Conservation (phyloP, 37 sponge, comb jelly and placozoan species). For the Chondrosia reniformis region DNA sequence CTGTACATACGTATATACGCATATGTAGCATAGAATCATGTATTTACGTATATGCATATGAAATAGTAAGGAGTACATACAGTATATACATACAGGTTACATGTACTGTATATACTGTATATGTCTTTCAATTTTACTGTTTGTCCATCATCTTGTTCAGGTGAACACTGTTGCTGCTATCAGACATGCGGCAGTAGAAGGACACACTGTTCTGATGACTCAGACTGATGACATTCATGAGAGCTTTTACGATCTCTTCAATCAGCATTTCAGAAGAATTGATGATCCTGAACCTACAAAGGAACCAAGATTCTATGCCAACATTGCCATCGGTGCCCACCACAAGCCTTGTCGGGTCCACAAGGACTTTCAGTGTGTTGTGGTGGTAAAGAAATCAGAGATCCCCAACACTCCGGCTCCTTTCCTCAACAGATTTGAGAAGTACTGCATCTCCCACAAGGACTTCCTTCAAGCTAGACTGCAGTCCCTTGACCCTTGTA, state of each 20-base stretch:
- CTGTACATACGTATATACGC: too few relatives aligned
- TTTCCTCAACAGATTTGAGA: conserved; percentile 85
- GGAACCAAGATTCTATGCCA: conserved; percentile 61
- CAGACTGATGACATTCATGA: conserved; percentile 86
- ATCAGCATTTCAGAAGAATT: conserved; percentile 65
- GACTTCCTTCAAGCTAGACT: conserved; percentile 34
- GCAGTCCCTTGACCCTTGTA: conserved; percentile 57
- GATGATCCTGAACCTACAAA: conserved; percentile 44
- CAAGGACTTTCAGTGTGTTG: conserved; percentile 78
- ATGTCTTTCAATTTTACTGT: too few relatives aligned
- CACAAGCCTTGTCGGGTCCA: conserved; percentile 62
- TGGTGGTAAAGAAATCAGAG: conserved; percentile 67
- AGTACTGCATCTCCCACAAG: conserved; percentile 60
- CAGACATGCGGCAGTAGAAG: conserved; percentile 73
- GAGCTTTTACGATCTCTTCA: conserved; percentile 91
- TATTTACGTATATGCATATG: too few relatives aligned
- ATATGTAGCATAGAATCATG: too few relatives aligned
- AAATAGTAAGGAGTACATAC: too few relatives aligned
- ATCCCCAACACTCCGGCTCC: conserved; percentile 63
- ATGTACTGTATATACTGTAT: too few relatives aligned
- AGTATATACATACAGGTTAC: too few relatives aligned
- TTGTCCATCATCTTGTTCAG: too few relatives aligned
- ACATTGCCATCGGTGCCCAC: conserved; percentile 84
- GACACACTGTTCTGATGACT: conserved; percentile 78
- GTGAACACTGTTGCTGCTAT: conserved; percentile 83